phyloP scores from a whole-genome alignment of 2,888 invertebrate genomes.

The Watsonalla binaria region DNA sequence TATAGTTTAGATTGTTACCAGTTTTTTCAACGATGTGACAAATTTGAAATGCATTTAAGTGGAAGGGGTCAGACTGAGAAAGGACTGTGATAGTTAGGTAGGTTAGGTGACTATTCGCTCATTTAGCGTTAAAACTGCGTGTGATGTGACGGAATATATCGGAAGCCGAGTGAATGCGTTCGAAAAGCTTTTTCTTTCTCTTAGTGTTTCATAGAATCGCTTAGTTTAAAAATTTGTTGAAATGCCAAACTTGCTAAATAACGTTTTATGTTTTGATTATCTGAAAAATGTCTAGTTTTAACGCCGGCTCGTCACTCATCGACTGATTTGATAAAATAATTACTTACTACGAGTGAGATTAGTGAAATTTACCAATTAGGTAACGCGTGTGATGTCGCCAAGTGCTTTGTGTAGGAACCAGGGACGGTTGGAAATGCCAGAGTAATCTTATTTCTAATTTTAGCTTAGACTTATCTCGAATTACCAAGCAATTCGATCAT shows the following conservation, averaged over 20 bases:
- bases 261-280: conserved; percentile 47
- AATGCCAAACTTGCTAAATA: conserved; percentile 7
- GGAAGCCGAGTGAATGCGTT: conserved; percentile 51
- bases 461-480: conserved; percentile 69
- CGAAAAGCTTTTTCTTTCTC: conserved; percentile 12
- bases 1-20: conserved; percentile 74
- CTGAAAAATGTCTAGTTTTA: conserved; percentile 37
- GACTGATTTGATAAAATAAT: conserved; percentile 67
- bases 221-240: conserved; percentile 19
- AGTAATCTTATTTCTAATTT: conserved; percentile 66
- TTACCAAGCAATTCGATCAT: conserved; percentile 77
- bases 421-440: conserved; percentile 58
- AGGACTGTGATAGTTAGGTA: conserved; percentile 78
- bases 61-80: conserved; percentile 78
- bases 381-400: conserved; percentile 56
- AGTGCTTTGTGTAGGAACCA: conserved; percentile 63
- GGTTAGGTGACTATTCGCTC: conserved; percentile 73
- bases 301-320: conserved; percentile 38
- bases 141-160: conserved; percentile 45
- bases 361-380: conserved; percentile 63
- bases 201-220: background rate
- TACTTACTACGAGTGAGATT: conserved; percentile 62
- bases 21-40: conserved; percentile 66
- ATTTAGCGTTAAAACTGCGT: conserved; percentile 68
- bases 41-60: conserved; percentile 68